Evolutionary conservation across 2,888 invertebrate species (phyloP).

Genomic region (Sarcophaga rosellei): DNA sequence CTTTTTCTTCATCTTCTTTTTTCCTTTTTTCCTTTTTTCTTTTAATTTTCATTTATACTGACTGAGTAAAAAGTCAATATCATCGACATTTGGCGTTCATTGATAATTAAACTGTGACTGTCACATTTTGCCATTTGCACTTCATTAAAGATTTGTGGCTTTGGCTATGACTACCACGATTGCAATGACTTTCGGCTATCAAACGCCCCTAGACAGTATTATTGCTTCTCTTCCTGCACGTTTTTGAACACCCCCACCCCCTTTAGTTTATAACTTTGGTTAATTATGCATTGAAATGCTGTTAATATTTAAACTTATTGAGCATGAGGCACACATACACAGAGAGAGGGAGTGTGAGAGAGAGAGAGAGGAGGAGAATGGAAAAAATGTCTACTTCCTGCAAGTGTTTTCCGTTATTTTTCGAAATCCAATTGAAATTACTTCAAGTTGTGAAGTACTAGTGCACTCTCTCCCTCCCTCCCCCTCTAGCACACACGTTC

Average conservation of each 20-base stretch:
- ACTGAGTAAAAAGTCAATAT: conserved; percentile 60
- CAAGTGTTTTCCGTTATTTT: conserved; percentile 33
- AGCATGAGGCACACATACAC: conserved; percentile 6
- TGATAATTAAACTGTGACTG: conserved; percentile 69
- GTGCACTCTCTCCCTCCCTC: no score
- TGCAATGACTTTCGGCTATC: not conserved
- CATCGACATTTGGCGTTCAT: conserved; percentile 69
- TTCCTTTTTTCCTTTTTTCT: not conserved
- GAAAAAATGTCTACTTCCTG: conserved; percentile 37
- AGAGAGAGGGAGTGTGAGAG: not conserved
- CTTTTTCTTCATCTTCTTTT: conserved; percentile 3
- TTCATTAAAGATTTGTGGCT: conserved; percentile 69
- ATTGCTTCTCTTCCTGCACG: conserved; percentile 23
- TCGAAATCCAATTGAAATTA: conserved; percentile 54
- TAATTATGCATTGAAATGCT: conserved; percentile 7
- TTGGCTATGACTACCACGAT: conserved; percentile 36
- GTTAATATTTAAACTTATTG: not conserved
- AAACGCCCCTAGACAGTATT: not conserved
- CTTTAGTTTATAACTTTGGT: conserved; percentile 3
- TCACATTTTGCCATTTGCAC: conserved; percentile 70
- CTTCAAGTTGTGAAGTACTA: conserved; percentile 27
- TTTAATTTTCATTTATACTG: conserved; percentile 5
- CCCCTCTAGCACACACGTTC: no score
- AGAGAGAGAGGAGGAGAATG: not conserved
- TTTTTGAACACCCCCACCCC: not conserved